Conservation (phyloP, 2,113 vertebrate species). For the Leucoraja erinaceus region DNA sequence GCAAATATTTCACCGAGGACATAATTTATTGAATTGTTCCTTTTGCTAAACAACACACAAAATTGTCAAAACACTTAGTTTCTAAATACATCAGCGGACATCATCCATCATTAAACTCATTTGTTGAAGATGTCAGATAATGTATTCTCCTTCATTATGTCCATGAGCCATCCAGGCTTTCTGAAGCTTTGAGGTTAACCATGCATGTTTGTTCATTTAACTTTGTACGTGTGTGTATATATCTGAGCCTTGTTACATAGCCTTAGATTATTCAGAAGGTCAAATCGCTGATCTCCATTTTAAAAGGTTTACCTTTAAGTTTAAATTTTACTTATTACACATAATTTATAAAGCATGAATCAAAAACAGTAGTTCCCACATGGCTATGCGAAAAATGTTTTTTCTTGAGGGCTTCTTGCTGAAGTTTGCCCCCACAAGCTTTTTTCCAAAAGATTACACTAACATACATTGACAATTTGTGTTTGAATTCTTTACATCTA, state of each 20-base stretch:
- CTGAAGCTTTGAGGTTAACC: background rate
- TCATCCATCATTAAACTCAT: background rate
- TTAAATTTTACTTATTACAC: background rate
- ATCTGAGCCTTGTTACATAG: background rate
- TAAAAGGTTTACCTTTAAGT: background rate
- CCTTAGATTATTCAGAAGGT: background rate
- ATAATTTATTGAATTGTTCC: background rate
- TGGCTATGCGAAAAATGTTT: background rate
- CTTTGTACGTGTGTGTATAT: background rate
- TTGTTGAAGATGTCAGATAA: background rate
- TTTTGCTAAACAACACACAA: background rate
- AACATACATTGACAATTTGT: background rate
- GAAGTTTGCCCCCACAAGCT: background rate
- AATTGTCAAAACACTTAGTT: background rate
- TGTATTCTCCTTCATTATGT: background rate
- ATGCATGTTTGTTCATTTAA: constrained; percentile 12
- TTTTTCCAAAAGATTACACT: constrained; percentile 16
- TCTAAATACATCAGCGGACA: background rate
- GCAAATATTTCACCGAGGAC: background rate
- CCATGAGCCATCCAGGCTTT: background rate
- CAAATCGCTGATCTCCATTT: background rate
- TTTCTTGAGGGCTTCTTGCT: background rate
- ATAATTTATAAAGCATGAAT: background rate
- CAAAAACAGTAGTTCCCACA: background rate
- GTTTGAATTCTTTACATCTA: background rate